A percentile compares a stretch with the other conserved stretches of the same genome.
phyloP scores from a whole-genome alignment of 2,797 vertebrate genomes.

The Adrianichthys oophorus region DNA sequence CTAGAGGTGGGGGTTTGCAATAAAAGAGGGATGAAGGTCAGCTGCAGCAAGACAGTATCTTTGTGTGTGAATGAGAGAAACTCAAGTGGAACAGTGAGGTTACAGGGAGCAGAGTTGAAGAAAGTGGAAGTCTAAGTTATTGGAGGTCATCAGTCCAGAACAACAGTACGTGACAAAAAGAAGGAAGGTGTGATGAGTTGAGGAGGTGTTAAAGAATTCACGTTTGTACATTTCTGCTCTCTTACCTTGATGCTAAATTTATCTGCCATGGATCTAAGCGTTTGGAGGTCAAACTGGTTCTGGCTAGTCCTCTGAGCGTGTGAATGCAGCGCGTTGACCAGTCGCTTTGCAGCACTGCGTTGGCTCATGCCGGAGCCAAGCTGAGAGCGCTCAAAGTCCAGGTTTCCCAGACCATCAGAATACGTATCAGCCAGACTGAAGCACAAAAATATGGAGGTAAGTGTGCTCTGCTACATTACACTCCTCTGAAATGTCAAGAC shows the following conservation, averaged over 20 bases:
- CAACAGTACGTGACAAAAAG: no score
- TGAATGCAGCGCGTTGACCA: conserved; percentile 87
- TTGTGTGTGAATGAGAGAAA: no score
- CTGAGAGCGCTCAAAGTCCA: conserved; percentile 96
- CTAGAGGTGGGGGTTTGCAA: no score
- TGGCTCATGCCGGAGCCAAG: conserved; percentile 97
- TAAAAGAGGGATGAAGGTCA: no score
- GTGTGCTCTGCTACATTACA: background rate
- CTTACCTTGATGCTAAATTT: conserved; percentile 86
- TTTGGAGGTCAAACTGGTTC: conserved; percentile 88
- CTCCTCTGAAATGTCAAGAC: no score
- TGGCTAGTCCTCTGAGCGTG: conserved; percentile 87
- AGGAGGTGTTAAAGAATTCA: background rate
- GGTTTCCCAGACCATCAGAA: conserved; percentile 91
- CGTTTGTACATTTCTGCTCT: background rate
- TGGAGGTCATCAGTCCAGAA: no score
- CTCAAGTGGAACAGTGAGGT: no score
- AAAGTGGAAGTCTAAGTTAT: no score
- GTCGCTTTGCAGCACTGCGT: conserved; percentile 86
- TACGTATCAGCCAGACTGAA: conserved; percentile 92
- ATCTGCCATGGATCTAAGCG: conserved; percentile 83
- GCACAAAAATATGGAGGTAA: background rate
- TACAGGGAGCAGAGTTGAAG: no score
- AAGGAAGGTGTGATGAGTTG: no score
- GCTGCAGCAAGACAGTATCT: no score